Evolutionary conservation across 2,113 vertebrate genomes (phyloP), one percentile per base, ranked within the genome.

Genomic region (Brachyistius frenatus): DNA sequence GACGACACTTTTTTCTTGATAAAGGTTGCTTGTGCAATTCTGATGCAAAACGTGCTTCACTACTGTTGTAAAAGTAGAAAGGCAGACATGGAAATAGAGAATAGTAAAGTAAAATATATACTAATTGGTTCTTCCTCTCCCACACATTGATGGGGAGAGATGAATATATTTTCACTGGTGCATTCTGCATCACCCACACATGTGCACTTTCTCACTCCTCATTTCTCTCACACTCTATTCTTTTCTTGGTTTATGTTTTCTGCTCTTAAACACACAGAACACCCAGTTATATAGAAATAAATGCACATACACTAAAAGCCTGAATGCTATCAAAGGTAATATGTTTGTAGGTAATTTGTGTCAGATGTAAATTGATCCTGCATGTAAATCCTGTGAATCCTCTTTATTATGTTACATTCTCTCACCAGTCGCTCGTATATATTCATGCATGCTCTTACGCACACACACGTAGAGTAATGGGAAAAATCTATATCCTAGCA

Each of bases 161-260:
- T 91, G 88, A 92, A 91, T 90, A 86, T 80, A 88, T 93, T 91
- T 91, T 83, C 86, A 89, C 84, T 75, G 74, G 81, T 83, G 80
- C 80, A 65, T 88, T 91, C 78, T 89, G 71, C 85, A 71, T 92
- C 92, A 80, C 89, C 89, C 92, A 92, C 92, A 89, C 85, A 92
- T 86, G 64, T 73, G 73, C 69, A 52, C 73, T 78, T 30, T 83
- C 49, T 69, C 70, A 78, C 73, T 77, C 32, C 10, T 78, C 64
- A 13, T 74, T 82, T 66, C 54, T 81, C 70, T 75, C 81, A 32
- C 79, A 33, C 72, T 33, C 56, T 35, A 30, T 41, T 47, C 80
- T 37, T 68, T 61, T 77, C 47, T 81, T 67, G 10, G 16, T 63
- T 41, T 60, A 9, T 55, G 47, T 32, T 37, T 55, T 44, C 46